A percentile compares a stretch with the other conserved stretches of the same genome.
Evolutionary conservation across 2,797 vertebrate genomes (phyloP).

Genomic region (Sciaenops ocellatus): DNA sequence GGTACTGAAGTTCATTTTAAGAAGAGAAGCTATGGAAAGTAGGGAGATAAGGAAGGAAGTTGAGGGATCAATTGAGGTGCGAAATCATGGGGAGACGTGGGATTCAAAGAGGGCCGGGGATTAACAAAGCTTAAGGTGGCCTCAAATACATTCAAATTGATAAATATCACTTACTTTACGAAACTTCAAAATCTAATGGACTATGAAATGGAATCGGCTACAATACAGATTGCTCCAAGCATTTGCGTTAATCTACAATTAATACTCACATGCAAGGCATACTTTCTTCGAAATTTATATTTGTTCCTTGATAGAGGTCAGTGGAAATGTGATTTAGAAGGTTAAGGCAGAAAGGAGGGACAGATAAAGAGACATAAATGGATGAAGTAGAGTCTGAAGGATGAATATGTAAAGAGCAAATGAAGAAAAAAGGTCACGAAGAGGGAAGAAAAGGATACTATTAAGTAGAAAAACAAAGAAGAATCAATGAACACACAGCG

Average conservation of each 20-base stretch:
- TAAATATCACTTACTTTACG: conserved; percentile 32
- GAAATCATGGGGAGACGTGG: background rate
- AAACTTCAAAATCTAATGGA: conserved; percentile 38
- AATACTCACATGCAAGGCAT: conserved; percentile 20
- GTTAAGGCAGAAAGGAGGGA: conserved; percentile 2
- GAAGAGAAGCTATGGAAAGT: background rate
- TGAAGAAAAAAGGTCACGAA: conserved; percentile 10
- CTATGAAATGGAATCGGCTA: conserved; percentile 36
- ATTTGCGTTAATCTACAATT: conserved; percentile 46
- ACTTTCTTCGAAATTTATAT: conserved; percentile 33
- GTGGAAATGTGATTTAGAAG: conserved; percentile 34
- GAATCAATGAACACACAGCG: conserved; percentile 1
- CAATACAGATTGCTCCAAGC: conserved; percentile 23
- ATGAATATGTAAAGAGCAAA: conserved; percentile 40
- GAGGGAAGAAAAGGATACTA: background rate
- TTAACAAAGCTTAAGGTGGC: conserved; percentile 40
- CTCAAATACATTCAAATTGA: conserved; percentile 38
- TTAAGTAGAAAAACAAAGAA: conserved; percentile 9
- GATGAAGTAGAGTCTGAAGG: conserved; percentile 53
- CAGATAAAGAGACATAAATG: conserved; percentile 44
- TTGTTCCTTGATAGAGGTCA: conserved; percentile 36
- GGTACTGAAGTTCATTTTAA: conserved; percentile 6
- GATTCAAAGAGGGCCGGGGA: conserved; percentile 23
- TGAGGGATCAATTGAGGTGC: conserved; percentile 3
- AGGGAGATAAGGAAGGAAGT: background rate